A percentile compares a stretch with the other conserved stretches of the same genome.
These are phyloP conservation scores for Parazoanthus swiftii DNA, from an alignment of 92 coral and sea anemone species.

Conservation along the genomic window DNA sequence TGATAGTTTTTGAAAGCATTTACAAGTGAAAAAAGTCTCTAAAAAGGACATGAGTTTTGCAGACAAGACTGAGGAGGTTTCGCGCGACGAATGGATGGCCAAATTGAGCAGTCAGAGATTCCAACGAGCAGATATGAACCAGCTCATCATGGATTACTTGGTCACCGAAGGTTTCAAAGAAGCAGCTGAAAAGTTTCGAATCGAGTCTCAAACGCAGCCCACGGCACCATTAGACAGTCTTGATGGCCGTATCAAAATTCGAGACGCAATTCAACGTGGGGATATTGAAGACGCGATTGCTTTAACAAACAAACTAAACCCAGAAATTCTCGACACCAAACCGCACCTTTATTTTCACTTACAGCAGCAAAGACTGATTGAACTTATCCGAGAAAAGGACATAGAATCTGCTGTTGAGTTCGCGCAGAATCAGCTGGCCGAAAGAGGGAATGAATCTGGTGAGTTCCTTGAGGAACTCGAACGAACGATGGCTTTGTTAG, in stretches of 20 bases:
- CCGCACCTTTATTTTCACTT: constrained; percentile 87
- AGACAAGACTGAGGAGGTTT: constrained; percentile 82
- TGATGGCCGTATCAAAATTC: constrained; percentile 91
- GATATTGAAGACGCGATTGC: constrained; percentile 92
- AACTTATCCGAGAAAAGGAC: constrained; percentile 91
- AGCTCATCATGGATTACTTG: constrained; percentile 93
- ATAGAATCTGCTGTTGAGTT: constrained; percentile 97
- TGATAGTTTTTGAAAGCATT: neutral
- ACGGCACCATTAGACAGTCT: constrained; percentile 84
- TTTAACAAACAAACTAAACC: constrained; percentile 90
- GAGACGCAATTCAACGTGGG: constrained; percentile 97
- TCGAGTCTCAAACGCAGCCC: constrained; percentile 94
- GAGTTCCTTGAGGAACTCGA: constrained; percentile 95
- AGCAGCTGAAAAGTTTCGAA: constrained; percentile 97
- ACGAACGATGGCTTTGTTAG: constrained; percentile 95
- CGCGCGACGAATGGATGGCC: constrained; percentile 96
- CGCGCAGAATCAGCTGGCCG: constrained; percentile 97
- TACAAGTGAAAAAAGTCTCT: constrained; percentile 3
- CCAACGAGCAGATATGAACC: constrained; percentile 96
- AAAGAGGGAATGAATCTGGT: constrained; percentile 92
- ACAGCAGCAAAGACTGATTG: constrained; percentile 95
- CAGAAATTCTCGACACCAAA: constrained; percentile 93
- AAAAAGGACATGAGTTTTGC: constrained; percentile 80
- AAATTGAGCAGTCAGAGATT: constrained; percentile 80
- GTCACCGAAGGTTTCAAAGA: constrained; percentile 99